Evolutionary conservation across 2,113 vertebrate species (phyloP).

Genomic region (Castor canadensis): DNA sequence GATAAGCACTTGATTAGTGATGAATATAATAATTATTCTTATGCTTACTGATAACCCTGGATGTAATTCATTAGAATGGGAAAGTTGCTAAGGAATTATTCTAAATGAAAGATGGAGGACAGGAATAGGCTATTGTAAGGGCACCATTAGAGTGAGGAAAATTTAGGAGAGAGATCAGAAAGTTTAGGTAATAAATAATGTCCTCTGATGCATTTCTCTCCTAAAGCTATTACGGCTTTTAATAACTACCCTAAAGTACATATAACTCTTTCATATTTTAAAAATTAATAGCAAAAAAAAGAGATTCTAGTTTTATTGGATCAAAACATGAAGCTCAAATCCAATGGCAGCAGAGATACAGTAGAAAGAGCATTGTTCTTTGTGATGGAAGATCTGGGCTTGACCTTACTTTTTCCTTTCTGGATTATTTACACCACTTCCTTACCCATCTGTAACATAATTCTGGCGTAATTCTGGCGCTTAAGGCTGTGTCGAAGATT

Average conservation of each 20-base stretch:
- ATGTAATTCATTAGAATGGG: background rate
- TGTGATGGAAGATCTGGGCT: background rate
- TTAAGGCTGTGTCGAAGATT: background rate
- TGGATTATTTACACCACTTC: background rate
- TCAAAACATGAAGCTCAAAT: background rate
- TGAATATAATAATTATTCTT: background rate
- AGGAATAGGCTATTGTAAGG: background rate
- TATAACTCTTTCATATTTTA: background rate
- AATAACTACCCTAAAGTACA: background rate
- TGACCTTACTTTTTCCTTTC: background rate
- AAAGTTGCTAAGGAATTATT: background rate
- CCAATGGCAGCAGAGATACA: background rate
- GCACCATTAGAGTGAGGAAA: background rate
- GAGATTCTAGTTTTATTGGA: background rate
- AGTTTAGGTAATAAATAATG: background rate
- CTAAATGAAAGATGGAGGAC: background rate
- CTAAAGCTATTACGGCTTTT: background rate
- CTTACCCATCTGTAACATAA: background rate
- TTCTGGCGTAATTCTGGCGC: background rate
- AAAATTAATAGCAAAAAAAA: background rate
- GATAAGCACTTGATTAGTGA: background rate
- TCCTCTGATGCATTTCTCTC: background rate
- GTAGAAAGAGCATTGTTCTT: background rate
- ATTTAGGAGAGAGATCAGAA: background rate
- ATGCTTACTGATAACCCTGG: slow-evolving; percentile 1